Evolutionary conservation across 2,113 vertebrate species (phyloP), one percentile per base, ranked within the genome.

Genomic region (Peromyscus leucopus): DNA sequence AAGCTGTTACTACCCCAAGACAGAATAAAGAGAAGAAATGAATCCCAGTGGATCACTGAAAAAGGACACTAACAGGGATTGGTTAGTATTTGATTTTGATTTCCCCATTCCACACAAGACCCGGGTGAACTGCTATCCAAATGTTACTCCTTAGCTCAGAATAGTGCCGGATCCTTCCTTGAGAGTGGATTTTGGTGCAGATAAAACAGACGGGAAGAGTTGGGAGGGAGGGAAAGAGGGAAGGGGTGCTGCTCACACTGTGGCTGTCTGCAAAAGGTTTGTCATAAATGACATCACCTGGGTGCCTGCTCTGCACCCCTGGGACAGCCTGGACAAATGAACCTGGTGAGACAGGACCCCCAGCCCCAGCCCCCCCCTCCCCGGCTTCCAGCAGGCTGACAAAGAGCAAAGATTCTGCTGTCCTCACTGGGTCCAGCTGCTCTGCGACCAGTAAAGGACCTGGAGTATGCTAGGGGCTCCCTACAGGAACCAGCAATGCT

Each of bases 241-340:
- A 7, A 79, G 26, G 28, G 3, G 48, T 36, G 12, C 19, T 46
- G 8, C 36, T 0, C 5, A n/a, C 2, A 4, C 0, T 10, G 1
- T 42, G n/a, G 36, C 19, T 51, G 1, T 3, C 31, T 36, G 11
- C 39, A 69, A n/a, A 93, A 19, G 76, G 24, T 17, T 42, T 28
- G 36, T 63, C 17, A 13, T 89, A 79, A 5, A 5, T 1, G 48
- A 42, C 48, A 48, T n/a, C 16, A 13, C 11, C n/a, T 13, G 21
- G 65, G 28, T 28, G 46, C 61, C 46, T 0, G 0, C 21, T 69
- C 33, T 39, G 26, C 4, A 19, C 13, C 7, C 21, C 22, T 3
- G n/a, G 21, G 26, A 59, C 10, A 39, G 59, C n/a, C 69, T 17
- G 57, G 61, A 76, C 26, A 21, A 61, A 83, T 19, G 46, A 17